Evolutionary conservation across 2,888 invertebrate species (phyloP).

Genomic region (Protonemura montana): DNA sequence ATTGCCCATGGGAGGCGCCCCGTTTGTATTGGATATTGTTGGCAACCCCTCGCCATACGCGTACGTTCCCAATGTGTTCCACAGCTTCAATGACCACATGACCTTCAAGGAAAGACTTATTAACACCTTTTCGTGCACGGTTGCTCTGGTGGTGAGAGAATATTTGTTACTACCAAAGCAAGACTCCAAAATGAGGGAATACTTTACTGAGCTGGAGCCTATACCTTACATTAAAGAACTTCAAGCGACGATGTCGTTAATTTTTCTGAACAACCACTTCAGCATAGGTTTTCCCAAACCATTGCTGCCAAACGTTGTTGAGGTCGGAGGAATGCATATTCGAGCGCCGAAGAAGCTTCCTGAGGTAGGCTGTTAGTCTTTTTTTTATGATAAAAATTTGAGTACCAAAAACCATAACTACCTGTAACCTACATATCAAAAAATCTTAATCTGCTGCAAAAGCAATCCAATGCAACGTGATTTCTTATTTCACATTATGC

Average conservation of each 20-base stretch:
- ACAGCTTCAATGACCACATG: slow-evolving; percentile 49
- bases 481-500: too few species aligned
- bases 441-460: too few species aligned
- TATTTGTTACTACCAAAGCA: slow-evolving; percentile 37
- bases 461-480: too few species aligned
- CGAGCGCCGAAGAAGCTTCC: slow-evolving; percentile 57
- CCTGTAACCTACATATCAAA: too few species aligned
- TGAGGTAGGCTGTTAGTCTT: too few species aligned
- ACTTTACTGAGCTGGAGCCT: slow-evolving; percentile 13
- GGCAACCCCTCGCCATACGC: slow-evolving; percentile 51
- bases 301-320: slow-evolving; percentile 57
- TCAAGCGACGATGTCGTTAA: too few species aligned
- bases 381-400: too few species aligned
- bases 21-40: background rate
- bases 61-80: slow-evolving; percentile 51
- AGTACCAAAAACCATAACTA: too few species aligned
- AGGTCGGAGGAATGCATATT: slow-evolving; percentile 59
- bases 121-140: slow-evolving; percentile 49
- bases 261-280: slow-evolving; percentile 56
- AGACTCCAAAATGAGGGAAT: slow-evolving; percentile 29
- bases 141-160: background rate
- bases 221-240: background rate
- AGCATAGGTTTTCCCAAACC: slow-evolving; percentile 55
- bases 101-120: slow-evolving; percentile 51
- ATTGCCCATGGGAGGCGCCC: background rate